Base-by-base conservation (phyloP, 2,797 vertebrate species). In the Enteromius anoplus region DNA sequence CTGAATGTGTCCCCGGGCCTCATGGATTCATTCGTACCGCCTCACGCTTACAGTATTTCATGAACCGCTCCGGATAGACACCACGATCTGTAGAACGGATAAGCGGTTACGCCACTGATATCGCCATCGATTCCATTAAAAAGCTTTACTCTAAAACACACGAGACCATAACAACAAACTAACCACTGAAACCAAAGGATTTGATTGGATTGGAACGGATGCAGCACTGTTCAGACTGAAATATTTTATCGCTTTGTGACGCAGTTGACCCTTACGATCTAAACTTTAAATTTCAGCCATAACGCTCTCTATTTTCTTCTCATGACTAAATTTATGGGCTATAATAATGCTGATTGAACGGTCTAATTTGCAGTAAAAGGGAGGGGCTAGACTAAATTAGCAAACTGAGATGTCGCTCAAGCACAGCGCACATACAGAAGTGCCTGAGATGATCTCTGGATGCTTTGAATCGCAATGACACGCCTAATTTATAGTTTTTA, bases 401-500 rank as follows among this genome's bases (percentile, higher is more conserved):
- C 51, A 60, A 80, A 64, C 23, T 51, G 83, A 75, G 86, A 58
- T 78, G 84, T 78, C 42, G 45, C 64, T 85, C 75, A 85, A 85
- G 78, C 86, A 85, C 80, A 73, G 81, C n/a, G 80, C 84, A 86
- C 84, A 86, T 78, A 80, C 47, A 86, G 82, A 85, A 86, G 85
- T 86, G 86, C 86, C 87, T 78, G 86, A 86, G 55, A 71, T 66
- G 79, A 87, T 76, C 85, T 86, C 90, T 89, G 72, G 82, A 79
- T 51, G 82, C 85, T 89, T 89, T 80, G 85, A 89, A 88, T 92
- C 72, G 92, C 93, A 86, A 89, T 86, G 75, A 87, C 89, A 88
- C 83, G 86, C 90, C 88, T 80, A 89, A 87, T 87, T 84, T 92
- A 84, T 93, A 75, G 90, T 91, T 93, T 92, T 78, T 90, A 90